phyloP scores from a whole-genome alignment of 2,888 invertebrate species.

The Nomada hirtipes region DNA sequence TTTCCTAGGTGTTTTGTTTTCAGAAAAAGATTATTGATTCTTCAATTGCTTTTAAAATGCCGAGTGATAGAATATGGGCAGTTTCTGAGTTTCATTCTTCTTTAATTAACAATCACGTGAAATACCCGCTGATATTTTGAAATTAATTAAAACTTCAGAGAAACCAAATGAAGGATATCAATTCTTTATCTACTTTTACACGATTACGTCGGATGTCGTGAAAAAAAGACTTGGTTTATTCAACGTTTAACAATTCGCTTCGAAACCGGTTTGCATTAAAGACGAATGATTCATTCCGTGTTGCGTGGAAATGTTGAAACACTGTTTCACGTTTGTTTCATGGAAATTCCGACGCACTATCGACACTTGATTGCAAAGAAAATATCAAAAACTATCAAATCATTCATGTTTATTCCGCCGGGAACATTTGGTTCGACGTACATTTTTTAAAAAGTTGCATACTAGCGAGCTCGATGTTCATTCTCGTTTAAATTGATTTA shows the following conservation, averaged over 20 bases:
- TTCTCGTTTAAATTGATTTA: not conserved
- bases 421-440: not conserved
- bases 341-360: not conserved
- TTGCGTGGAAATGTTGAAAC: not conserved
- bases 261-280: slow-evolving; percentile 2
- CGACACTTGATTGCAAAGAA: not conserved
- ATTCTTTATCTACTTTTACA: not conserved
- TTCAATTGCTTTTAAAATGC: too few species aligned
- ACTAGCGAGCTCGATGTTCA: not conserved
- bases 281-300: not conserved
- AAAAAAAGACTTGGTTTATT: not conserved
- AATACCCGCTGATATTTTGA: not conserved
- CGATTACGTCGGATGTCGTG: not conserved
- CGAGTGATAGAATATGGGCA: too few species aligned
- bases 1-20: not conserved
- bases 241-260: not conserved
- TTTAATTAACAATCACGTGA: not conserved
- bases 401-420: not conserved
- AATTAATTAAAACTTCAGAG: not conserved
- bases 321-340: not conserved
- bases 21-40: too few species aligned
- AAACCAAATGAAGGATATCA: not conserved
- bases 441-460: not conserved
- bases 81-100: not conserved
- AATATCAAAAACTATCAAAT: not conserved